Evolutionary conservation across 2,888 invertebrate species (phyloP), one percentile per base, ranked within the genome.

Genomic region (Diadegma fenestrale): DNA sequence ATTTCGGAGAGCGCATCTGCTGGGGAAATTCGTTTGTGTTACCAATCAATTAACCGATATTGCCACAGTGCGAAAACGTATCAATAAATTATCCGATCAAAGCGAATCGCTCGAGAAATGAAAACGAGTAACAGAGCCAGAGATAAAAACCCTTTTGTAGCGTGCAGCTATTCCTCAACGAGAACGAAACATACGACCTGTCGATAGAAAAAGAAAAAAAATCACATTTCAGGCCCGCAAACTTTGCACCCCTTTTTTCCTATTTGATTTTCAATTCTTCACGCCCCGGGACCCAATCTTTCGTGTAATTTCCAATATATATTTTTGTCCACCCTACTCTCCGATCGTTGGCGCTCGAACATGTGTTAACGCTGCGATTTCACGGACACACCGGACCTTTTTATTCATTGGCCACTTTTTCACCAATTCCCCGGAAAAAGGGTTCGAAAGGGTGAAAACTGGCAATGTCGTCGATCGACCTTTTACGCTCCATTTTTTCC

Each of bases 301-400:
- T 93, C 92, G 92, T 93, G 92, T 92, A 92, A 93, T 93, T 93
- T 91, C 89, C 92, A 89, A 93, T 92, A 91, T 92, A 91, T 92
- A 90, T 88, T 87, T 86, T 80, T 81, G 63, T 45, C 51, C 75
- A 68, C 73, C 37, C 66, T 63, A 17, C 37, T 43, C 71, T 4
- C 68, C n/a, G 2, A n/a, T 68, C 80, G 89, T 88, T 72, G 64
- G 77, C 77, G 71, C 61, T 58, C 68, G 84, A 80, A 90, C 90
- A 90, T 90, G 90, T 90, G 90, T 88, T 88, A 90, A 89, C 89
- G 88, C 88, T 80, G 86, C 91, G 88, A 93, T 92, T 93, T 92
- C 92, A 93, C 92, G 92, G 89, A 45, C 43, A 10, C 37, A 30
- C 51, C 63, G 63, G 26, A 43, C 51, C 69, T 58, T 76, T 73